A percentile compares a stretch with the other conserved stretches of the same genome.
Conservation (phyloP, 2,888 invertebrate genomes). For the Steinernema hermaphroditum region DNA sequence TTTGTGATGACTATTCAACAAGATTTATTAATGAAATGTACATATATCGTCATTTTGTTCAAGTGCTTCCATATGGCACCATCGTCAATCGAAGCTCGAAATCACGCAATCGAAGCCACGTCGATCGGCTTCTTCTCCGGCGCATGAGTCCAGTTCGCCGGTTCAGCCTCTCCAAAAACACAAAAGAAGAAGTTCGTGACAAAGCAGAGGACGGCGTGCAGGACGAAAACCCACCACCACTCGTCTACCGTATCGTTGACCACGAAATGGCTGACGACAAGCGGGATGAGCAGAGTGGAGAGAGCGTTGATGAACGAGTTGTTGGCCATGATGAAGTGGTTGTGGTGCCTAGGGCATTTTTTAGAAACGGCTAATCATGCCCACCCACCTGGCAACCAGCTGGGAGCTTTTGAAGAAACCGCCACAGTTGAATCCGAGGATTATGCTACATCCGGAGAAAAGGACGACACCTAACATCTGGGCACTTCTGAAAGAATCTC, state of each 20-base stretch:
- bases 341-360: conserved; percentile 40
- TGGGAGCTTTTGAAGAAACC: conserved; percentile 58
- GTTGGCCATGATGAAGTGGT: conserved; percentile 50
- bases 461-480: conserved; percentile 42
- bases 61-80: no score
- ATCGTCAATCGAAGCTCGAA: no score
- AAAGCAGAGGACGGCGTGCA: conserved; percentile 41
- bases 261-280: conserved; percentile 47
- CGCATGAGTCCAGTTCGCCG: conserved; percentile 43
- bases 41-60: no score
- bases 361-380: not conserved
- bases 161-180: conserved; percentile 43
- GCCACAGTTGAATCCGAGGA: conserved; percentile 57
- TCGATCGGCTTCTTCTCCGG: not conserved
- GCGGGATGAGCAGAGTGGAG: conserved; percentile 43
- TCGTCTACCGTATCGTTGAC: conserved; percentile 46
- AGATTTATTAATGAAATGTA: no score
- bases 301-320: conserved; percentile 49
- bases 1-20: no score
- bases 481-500: conserved; percentile 33
- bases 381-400: conserved; percentile 52
- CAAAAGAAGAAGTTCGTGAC: conserved; percentile 41
- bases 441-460: conserved; percentile 49
- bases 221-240: conserved; percentile 49
- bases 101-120: no score